Conservation (phyloP, 1,140 invertebrate species). For the Coelopa frigida region DNA sequence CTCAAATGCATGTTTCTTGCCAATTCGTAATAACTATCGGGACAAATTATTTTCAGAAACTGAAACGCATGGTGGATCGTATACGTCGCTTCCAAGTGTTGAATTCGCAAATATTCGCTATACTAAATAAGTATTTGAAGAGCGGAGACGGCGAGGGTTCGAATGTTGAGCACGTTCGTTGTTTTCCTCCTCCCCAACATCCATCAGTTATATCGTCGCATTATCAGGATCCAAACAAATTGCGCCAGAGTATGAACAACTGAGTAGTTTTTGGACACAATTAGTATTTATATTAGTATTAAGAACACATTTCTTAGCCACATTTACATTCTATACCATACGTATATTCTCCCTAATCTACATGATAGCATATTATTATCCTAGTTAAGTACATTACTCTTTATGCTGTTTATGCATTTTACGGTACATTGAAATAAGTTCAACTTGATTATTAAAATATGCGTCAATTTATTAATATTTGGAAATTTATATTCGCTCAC, state of each 20-base stretch:
- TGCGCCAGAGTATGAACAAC: constrained; percentile 43
- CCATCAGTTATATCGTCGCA: constrained; percentile 50
- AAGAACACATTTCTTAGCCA: too few relatives aligned
- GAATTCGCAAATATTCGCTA: constrained; percentile 97
- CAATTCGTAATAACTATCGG: neutral
- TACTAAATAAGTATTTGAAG: constrained; percentile 92
- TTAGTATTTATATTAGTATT: too few relatives aligned
- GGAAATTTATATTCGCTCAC: too few relatives aligned
- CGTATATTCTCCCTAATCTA: too few relatives aligned
- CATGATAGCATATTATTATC: too few relatives aligned
- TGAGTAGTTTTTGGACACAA: constrained; percentile 11
- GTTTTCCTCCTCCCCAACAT: constrained; percentile 91
- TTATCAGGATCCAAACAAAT: constrained; percentile 43
- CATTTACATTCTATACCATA: too few relatives aligned
- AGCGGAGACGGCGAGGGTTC: constrained; percentile 73
- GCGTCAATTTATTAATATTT: too few relatives aligned
- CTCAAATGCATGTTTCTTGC: constrained; percentile 5
- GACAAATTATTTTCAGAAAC: constrained; percentile 57
- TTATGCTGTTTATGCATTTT: too few relatives aligned
- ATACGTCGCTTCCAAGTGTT: constrained; percentile 96
- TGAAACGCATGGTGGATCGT: constrained; percentile 95
- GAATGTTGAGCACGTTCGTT: constrained; percentile 92
- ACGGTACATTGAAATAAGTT: too few relatives aligned
- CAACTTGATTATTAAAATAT: too few relatives aligned
- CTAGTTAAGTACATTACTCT: too few relatives aligned